Evolutionary conservation across 2,888 invertebrate species (phyloP), one percentile per base, ranked within the genome.

Genomic region (Pyrrhosoma nymphula): DNA sequence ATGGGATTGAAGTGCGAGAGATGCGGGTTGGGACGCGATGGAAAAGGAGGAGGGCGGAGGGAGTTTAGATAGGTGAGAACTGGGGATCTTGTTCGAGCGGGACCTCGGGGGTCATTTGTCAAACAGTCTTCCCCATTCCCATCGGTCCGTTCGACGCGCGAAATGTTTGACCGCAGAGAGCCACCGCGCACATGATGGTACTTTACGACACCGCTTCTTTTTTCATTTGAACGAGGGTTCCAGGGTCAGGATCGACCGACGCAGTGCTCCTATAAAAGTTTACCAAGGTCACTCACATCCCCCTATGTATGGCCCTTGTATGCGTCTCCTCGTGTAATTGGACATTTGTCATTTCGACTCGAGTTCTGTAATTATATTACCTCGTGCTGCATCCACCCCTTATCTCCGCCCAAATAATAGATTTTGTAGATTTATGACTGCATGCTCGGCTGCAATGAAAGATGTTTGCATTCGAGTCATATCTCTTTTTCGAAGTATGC

Each of bases 81-180:
- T 14, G 30, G 82, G 82, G 35, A 35, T 82, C 35, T 82, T 35
- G 82, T 82, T 82, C 35, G 82, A 16, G 26, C 14, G 82, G 82
- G 82, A 82, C 14, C 35, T 30, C 82, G 82, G 18, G 82, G 82
- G 82, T 82, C 82, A 82, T 82, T 82, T 82, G 82, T 82, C 82
- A 82, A 82, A 35, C 69, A 69, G 10, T 47, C 47, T 47, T 26
- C 69, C 35, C 82, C 82, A 35, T 30, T 82, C 82, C 82, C 30
- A 16, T 35, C 23, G 10, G 69, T 69, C 69, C 30, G 35, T 18
- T 30, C 82, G 35, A 82, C 82, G 30, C 82, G 30, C 82, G 82
- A 35, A 82, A 82, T 82, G 82, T 35, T 82, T 35, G 82, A 82
- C 82, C 82, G 82, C 82, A 82, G 82, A 35, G 82, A 2, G 35